phyloP scores from a whole-genome alignment of 1,140 invertebrate genomes.

The Hyphantria cunea region DNA sequence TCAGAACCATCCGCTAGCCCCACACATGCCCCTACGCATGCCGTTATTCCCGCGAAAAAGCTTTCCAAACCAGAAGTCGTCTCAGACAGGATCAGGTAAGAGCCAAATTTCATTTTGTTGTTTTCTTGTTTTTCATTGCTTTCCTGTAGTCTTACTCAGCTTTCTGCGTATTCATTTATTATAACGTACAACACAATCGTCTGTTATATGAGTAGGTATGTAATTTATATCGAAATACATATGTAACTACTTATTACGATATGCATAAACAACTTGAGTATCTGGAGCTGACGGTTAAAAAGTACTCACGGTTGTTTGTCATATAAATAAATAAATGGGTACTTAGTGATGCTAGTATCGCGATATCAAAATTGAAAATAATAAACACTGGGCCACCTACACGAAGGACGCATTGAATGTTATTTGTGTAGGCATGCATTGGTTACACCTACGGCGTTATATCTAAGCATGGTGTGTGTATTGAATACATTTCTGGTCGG shows the following conservation, averaged over 20 bases:
- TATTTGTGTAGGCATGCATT: conserved; percentile 20
- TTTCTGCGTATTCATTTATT: neutral
- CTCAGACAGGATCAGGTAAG: conserved; percentile 90
- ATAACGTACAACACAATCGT: neutral
- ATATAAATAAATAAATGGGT: neutral
- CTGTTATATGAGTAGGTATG: neutral
- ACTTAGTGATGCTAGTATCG: neutral
- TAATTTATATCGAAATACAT: conserved; percentile 2
- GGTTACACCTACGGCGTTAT: conserved; percentile 23
- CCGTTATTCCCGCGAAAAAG: conserved; percentile 84
- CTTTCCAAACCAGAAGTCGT: conserved; percentile 91
- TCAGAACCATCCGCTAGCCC: conserved; percentile 76
- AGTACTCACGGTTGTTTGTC: neutral
- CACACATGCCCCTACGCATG: conserved; percentile 76
- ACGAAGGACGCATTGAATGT: conserved; percentile 20
- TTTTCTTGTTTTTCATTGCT: conserved; percentile 1
- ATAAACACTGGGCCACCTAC: conserved; percentile 10
- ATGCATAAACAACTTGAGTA: conserved; percentile 10
- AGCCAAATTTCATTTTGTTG: neutral
- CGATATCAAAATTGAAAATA: conserved; percentile 11
- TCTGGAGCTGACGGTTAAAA: neutral
- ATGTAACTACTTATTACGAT: neutral
- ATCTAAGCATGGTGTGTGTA: conserved; percentile 36
- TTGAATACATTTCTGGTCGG: conserved; percentile 52
- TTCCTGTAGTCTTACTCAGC: conserved; percentile 8